A percentile compares a stretch with the other conserved stretches of the same genome.
Evolutionary conservation across 1,140 invertebrate genomes (phyloP).

Genomic region (Aphelinus atriplicis): DNA sequence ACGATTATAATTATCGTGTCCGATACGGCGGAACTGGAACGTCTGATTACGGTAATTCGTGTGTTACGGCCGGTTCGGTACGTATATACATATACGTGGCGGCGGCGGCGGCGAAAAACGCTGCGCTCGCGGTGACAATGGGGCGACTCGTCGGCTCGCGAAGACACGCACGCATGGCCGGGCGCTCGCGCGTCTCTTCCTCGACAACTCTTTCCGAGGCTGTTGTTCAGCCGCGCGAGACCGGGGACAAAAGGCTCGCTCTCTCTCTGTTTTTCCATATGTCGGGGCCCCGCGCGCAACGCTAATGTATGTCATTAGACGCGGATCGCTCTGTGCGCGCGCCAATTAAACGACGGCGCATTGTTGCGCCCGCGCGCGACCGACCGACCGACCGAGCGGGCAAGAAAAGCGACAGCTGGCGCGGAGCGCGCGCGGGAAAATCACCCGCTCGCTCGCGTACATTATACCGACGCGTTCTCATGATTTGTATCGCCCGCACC

Average conservation of each 20-base stretch:
- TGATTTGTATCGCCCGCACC: no score
- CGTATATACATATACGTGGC: not conserved
- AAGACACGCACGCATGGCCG: constrained; percentile 54
- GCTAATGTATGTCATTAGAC: constrained; percentile 67
- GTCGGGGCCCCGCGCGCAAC: constrained; percentile 53
- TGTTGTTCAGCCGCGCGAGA: constrained; percentile 22
- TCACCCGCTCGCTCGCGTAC: no score
- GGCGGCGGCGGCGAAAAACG: constrained; percentile 44
- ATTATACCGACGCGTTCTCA: no score
- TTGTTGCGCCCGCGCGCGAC: constrained; percentile 60
- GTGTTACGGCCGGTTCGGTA: no score
- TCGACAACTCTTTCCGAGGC: constrained; percentile 61
- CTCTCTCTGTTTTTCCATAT: constrained; percentile 55
- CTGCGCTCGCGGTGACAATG: constrained; percentile 4
- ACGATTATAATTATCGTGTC: constrained; percentile 60
- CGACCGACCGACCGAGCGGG: constrained; percentile 37
- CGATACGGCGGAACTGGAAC: constrained; percentile 60
- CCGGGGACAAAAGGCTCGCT: constrained; percentile 58
- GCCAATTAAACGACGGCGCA: constrained; percentile 66
- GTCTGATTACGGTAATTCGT: constrained; percentile 62
- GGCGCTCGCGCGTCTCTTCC: constrained; percentile 37
- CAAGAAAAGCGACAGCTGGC: constrained; percentile 2
- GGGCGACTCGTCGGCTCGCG: no score
- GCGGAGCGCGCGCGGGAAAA: constrained; percentile 1
- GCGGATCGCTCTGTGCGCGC: constrained; percentile 60